A percentile compares a stretch with the other conserved stretches of the same genome.
phyloP scores from a whole-genome alignment of 2,888 invertebrate species.

The Yponomeuta malinellus region DNA sequence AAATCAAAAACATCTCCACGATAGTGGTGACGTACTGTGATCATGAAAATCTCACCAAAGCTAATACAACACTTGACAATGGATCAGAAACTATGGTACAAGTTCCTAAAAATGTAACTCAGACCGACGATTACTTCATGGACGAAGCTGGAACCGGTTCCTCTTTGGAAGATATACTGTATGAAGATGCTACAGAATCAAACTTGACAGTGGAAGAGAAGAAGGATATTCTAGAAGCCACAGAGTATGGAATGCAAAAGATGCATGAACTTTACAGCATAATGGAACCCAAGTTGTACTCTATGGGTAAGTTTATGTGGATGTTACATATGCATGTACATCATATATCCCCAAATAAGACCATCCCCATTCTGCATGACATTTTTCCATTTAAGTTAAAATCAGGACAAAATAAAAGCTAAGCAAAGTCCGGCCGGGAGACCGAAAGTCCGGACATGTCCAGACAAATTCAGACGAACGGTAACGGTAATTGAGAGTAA shows the following conservation, averaged over 20 bases:
- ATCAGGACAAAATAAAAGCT: too few species aligned
- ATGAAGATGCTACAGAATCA: conserved; percentile 24
- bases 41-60: conserved; percentile 44
- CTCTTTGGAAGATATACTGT: conserved; percentile 22
- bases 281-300: conserved; percentile 81
- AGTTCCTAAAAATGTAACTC: conserved; percentile 21
- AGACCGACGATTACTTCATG: neutral
- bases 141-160: conserved; percentile 16
- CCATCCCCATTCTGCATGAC: too few species aligned
- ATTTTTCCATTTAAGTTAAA: too few species aligned
- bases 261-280: conserved; percentile 80
- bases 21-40: conserved; percentile 65
- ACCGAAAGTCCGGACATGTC: too few species aligned
- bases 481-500: too few species aligned
- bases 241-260: conserved; percentile 79
- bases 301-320: conserved; percentile 75
- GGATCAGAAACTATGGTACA: conserved; percentile 29
- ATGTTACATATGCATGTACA: too few species aligned
- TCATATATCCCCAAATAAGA: too few species aligned
- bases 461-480: too few species aligned
- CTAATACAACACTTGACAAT: conserved; percentile 30
- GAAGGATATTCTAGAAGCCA: conserved; percentile 78
- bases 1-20: conserved; percentile 61
- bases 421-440: too few species aligned
- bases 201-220: conserved; percentile 44